Base-by-base conservation (phyloP, 1,140 invertebrate species). In the Drosophila lacertosa region DNA sequence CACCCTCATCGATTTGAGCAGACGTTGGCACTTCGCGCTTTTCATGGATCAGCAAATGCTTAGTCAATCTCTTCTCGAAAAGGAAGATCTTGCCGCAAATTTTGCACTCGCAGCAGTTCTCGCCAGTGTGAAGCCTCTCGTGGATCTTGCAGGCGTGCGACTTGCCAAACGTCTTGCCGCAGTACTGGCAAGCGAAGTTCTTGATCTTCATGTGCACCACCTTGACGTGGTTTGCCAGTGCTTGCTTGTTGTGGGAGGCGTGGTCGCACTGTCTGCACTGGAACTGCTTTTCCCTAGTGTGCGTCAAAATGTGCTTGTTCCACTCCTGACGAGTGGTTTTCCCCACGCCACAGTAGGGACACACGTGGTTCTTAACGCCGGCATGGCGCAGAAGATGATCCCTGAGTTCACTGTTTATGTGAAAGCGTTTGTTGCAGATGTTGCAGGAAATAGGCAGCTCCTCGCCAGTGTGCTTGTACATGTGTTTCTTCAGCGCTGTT, bases 381-480 rank as follows among this genome's bases (percentile, higher is more conserved):
- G 89, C 82, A 37, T 91, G 90, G 0, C 90, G 82, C 13, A 90
- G 57, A 0, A 91, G 58, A 74, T 91, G 89, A 55, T 91, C 86
- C 15, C 84, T 70, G 1, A 91, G 74, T 0, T 75, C 82, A 20
- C 82, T 84, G 37, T 90, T 88, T 6, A 88, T 89, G 24, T 77
- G 74, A 54, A 90, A 91, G 1, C 84, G 77, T 62, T 91, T 90
- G 55, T 92, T 92, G 71, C 93, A 94, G 5, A 93, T 93, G 48
- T 93, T 92, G 65, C 93, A 94, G 5, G 92, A 91, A 39, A 93
- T 93, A 0, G 93, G 93, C 53, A 93, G 92, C 76, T 93, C 92
- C 18, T 93, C 92, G 3, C 93, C 93, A 37, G 83, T 88, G 60
- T 94, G 93, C n/a, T 93, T 93, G 29, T 93, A 93, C 60, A 93